phyloP scores from a whole-genome alignment of 1,140 invertebrate species.

The Spodoptera frugiperda region DNA sequence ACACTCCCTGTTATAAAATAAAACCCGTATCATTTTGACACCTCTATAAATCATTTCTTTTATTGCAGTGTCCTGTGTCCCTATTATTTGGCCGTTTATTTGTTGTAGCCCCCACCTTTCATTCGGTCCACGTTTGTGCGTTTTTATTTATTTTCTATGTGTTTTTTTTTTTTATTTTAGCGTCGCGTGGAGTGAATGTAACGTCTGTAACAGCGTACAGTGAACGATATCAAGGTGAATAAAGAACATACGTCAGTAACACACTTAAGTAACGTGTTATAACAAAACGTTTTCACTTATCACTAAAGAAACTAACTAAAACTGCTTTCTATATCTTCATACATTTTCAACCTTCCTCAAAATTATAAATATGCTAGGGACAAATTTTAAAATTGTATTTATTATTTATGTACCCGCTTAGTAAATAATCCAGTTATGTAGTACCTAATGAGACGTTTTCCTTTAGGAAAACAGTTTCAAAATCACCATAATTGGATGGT shows the following conservation, averaged over 20 bases:
- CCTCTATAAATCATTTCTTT: conserved; percentile 68
- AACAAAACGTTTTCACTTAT: not conserved
- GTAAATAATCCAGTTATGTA: too few species aligned
- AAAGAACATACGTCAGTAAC: conserved; percentile 11
- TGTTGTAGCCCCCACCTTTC: conserved; percentile 56
- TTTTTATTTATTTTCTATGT: conserved; percentile 54
- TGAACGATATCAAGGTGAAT: conserved; percentile 33
- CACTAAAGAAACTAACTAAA: too few species aligned
- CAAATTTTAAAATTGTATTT: not conserved
- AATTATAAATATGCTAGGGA: not conserved
- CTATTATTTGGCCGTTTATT: conserved; percentile 63
- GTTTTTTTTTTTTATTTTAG: conserved; percentile 24
- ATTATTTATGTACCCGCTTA: too few species aligned
- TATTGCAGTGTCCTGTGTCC: conserved; percentile 54
- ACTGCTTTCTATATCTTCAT: too few species aligned
- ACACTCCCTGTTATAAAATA: conserved; percentile 26
- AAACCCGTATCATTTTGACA: conserved; percentile 60
- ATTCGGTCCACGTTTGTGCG: conserved; percentile 57
- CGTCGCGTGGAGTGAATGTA: conserved; percentile 11
- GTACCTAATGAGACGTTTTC: not conserved
- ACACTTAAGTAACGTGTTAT: not conserved
- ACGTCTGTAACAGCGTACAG: conserved; percentile 18
- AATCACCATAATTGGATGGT: conserved; percentile 18
- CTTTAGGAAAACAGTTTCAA: not conserved
- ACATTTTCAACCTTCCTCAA: not conserved